Conservation (phyloP, 2,888 invertebrate species). For the Calameuta pallipes region DNA sequence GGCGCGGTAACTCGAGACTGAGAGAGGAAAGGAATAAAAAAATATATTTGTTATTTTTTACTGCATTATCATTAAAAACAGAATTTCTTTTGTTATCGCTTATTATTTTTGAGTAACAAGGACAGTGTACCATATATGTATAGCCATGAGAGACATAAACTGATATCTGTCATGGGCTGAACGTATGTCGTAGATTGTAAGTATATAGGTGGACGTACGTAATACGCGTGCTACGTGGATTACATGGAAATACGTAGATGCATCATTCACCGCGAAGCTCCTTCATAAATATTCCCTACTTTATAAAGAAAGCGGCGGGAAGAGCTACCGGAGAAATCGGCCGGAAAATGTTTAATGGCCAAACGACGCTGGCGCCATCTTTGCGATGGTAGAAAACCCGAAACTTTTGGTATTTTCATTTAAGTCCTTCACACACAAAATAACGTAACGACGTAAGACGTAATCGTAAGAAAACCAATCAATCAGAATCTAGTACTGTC, state of each 20-base stretch:
- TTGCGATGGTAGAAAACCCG: not conserved
- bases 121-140: not conserved
- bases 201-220: not conserved
- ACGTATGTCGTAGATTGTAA: not conserved
- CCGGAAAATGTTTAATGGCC: slow-evolving; percentile 53
- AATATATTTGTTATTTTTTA: not conserved
- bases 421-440: too few species aligned
- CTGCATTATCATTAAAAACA: not conserved
- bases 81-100: not conserved
- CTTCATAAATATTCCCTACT: slow-evolving; percentile 48
- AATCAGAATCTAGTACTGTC: too few species aligned
- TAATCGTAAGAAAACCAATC: too few species aligned
- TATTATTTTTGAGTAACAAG: not conserved
- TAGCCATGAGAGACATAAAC: not conserved
- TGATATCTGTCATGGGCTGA: not conserved
- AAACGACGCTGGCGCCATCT: slow-evolving; percentile 5
- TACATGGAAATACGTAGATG: not conserved
- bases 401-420: not conserved
- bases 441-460: too few species aligned
- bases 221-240: not conserved
- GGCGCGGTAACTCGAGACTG: not conserved
- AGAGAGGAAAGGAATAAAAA: not conserved
- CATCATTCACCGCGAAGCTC: slow-evolving; percentile 24
- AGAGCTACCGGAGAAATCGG: slow-evolving; percentile 39
- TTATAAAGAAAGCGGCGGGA: slow-evolving; percentile 14